Percentiles rank a stretch among this genome's conserved stretches.
Evolutionary conservation across 2,113 vertebrate species (phyloP).

Genomic region (Pseudonaja textilis): DNA sequence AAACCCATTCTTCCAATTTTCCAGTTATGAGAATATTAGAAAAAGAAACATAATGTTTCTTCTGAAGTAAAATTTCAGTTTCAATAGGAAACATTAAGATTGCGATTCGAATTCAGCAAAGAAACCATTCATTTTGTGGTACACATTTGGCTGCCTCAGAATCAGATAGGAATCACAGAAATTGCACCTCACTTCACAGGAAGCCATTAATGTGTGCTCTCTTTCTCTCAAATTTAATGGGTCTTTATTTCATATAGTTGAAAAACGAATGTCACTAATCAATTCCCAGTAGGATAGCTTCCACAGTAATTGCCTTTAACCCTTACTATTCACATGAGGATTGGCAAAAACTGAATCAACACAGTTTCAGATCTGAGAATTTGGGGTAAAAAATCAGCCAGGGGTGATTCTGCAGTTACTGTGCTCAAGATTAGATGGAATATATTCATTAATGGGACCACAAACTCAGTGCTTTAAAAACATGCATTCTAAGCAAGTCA

Average conservation of each 20-base stretch:
- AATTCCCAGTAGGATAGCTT: neutral
- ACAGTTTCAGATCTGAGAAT: neutral
- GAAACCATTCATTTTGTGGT: neutral
- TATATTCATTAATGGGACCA: neutral
- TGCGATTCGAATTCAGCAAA: neutral
- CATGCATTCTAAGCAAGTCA: neutral
- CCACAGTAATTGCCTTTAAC: neutral
- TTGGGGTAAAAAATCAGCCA: constrained; percentile 16
- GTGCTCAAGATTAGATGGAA: neutral
- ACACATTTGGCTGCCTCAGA: neutral
- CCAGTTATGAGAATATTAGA: neutral
- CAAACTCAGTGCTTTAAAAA: neutral
- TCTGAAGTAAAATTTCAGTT: neutral
- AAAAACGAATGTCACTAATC: neutral
- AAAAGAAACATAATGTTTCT: neutral
- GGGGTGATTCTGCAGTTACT: constrained; percentile 6
- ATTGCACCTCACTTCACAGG: neutral
- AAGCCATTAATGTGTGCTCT: neutral
- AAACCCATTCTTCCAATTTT: neutral
- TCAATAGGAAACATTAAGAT: neutral
- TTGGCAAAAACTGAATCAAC: neutral
- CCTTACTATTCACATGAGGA: neutral
- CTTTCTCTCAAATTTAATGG: neutral
- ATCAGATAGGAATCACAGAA: neutral
- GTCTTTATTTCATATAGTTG: neutral